Percentiles rank a stretch among this genome's conserved stretches.
phyloP scores from a whole-genome alignment of 2,797 vertebrate genomes.

The Prunella strophiata region DNA sequence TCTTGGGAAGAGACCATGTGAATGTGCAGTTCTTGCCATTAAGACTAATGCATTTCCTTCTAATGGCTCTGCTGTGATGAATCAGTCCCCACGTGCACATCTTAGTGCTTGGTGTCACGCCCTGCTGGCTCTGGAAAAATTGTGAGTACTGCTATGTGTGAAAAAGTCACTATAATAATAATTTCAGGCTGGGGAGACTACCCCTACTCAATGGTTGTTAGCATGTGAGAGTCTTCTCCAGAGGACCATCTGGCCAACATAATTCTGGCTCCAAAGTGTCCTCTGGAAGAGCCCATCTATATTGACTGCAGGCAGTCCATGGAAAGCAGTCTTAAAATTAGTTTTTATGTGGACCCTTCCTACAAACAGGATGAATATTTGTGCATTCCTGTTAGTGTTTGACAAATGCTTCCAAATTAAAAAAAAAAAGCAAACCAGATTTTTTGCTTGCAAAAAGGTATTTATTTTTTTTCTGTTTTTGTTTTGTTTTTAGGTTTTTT shows the following conservation, averaged over 20 bases:
- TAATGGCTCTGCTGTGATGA: constrained; percentile 51
- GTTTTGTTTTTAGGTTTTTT: not conserved
- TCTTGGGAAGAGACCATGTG: constrained; percentile 6
- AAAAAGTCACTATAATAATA: not conserved
- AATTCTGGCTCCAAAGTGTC: not conserved
- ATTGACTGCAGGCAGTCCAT: not conserved
- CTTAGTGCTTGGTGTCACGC: not conserved
- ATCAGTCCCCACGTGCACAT: not conserved
- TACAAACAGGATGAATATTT: not conserved
- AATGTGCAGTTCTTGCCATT: constrained; percentile 30
- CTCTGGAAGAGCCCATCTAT: not conserved
- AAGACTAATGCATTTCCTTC: constrained; percentile 60
- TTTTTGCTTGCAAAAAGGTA: not conserved
- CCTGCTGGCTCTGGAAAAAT: constrained; percentile 6
- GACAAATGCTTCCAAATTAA: not conserved
- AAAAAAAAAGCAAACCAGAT: not conserved
- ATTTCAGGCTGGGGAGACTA: not conserved
- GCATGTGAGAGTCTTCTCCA: not conserved
- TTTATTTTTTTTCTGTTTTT: too few relatives aligned
- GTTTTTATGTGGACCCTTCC: not conserved
- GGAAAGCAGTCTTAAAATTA: not conserved
- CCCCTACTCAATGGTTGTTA: not conserved
- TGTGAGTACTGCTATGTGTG: not conserved
- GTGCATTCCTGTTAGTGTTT: not conserved
- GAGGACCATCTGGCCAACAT: not conserved